These are phyloP conservation scores for Trichonephila clavipes DNA, from an alignment of 1,140 invertebrate genomes.

Conservation along the genomic window DNA sequence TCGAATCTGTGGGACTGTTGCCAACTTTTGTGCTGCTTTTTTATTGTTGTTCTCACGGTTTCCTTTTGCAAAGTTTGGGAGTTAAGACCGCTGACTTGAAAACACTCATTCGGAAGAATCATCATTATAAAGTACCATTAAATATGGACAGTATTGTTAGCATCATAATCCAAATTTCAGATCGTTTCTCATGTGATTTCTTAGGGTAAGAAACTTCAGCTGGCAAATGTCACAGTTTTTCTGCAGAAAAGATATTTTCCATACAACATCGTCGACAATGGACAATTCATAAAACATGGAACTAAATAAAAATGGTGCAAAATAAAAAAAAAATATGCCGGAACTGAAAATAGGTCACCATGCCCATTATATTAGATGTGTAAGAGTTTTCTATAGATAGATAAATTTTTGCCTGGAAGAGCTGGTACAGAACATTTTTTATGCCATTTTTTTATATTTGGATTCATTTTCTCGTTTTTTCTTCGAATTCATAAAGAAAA, in stretches of 20 bases:
- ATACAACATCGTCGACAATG: slow-evolving; percentile 6
- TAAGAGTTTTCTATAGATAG: slow-evolving; percentile 26
- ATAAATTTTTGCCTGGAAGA: slow-evolving; percentile 6
- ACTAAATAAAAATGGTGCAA: slow-evolving; percentile 9
- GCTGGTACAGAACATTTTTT: not conserved
- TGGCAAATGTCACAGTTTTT: slow-evolving; percentile 52
- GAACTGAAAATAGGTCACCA: slow-evolving; percentile 32
- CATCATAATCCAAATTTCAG: slow-evolving; percentile 47
- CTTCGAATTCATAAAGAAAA: not conserved
- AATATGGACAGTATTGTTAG: slow-evolving; percentile 60
- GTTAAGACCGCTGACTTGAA: slow-evolving; percentile 14
- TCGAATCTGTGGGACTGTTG: slow-evolving; percentile 12
- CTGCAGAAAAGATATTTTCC: slow-evolving; percentile 10
- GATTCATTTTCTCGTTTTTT: not conserved
- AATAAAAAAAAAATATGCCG: not conserved
- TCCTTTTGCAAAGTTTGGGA: not conserved
- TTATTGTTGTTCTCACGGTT: not conserved
- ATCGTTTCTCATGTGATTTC: slow-evolving; percentile 31
- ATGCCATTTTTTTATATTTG: not conserved
- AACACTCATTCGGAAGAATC: not conserved
- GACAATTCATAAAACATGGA: slow-evolving; percentile 32
- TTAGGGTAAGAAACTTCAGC: not conserved
- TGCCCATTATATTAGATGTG: slow-evolving; percentile 40
- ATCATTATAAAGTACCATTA: slow-evolving; percentile 18
- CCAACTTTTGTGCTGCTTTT: not conserved